phyloP scores from a whole-genome alignment of 1,140 invertebrate genomes.

The Drosophila micromelanica region DNA sequence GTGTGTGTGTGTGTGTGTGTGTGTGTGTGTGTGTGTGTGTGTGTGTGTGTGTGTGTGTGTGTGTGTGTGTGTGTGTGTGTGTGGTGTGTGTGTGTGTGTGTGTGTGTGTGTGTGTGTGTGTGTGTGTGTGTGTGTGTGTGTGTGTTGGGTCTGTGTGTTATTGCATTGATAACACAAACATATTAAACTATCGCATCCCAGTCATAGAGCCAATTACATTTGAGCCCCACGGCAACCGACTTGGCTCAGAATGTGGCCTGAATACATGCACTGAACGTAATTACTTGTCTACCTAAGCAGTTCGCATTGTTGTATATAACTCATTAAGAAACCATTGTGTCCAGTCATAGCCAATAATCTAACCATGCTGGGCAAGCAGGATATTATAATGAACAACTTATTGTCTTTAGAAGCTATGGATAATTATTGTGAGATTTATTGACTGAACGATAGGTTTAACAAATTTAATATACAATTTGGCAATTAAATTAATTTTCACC shows the following conservation, averaged over 20 bases:
- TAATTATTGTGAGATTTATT: background rate
- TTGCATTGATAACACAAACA: slow-evolving; percentile 19
- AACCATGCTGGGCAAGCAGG: background rate
- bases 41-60: slow-evolving; percentile 11
- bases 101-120: slow-evolving; percentile 8
- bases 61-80: slow-evolving; percentile 7
- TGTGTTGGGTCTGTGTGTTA: slow-evolving; percentile 12
- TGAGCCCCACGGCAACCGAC: slow-evolving; percentile 30
- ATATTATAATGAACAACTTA: slow-evolving; percentile 1
- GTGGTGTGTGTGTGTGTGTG: slow-evolving; percentile 17
- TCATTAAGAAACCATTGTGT: slow-evolving; percentile 50
- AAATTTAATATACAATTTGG: background rate
- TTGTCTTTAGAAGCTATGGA: background rate
- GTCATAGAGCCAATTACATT: slow-evolving; percentile 1
- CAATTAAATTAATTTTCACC: slow-evolving; percentile 11
- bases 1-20: slow-evolving; percentile 17
- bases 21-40: slow-evolving; percentile 2
- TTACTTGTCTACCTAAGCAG: slow-evolving; percentile 14
- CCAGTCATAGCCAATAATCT: slow-evolving; percentile 58
- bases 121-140: slow-evolving; percentile 16
- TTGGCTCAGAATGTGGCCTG: slow-evolving; percentile 11
- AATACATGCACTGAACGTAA: slow-evolving; percentile 22
- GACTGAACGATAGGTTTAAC: background rate
- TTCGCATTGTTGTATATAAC: slow-evolving; percentile 30
- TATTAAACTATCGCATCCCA: slow-evolving; percentile 45